phyloP scores from a whole-genome alignment of 2,888 invertebrate genomes.

The Microchrysa polita region DNA sequence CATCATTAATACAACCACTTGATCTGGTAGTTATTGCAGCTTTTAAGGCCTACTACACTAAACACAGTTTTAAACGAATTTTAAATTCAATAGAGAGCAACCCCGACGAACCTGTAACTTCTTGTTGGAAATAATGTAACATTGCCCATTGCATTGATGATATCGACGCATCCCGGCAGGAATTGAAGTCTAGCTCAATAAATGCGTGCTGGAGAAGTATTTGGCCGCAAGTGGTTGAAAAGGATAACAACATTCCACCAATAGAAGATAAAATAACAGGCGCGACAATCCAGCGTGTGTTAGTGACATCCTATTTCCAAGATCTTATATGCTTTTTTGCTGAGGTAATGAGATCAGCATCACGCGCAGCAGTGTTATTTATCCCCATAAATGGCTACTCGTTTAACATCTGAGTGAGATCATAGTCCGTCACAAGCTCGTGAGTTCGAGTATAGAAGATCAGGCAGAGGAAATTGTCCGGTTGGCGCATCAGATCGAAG shows the following conservation, averaged over 20 bases:
- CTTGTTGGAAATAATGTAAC: background rate
- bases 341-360: no score
- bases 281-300: no score
- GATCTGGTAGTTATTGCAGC: background rate
- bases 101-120: no score
- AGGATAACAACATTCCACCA: background rate
- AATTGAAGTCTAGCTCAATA: slow-evolving; percentile 21
- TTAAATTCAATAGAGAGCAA: background rate
- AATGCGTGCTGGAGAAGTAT: slow-evolving; percentile 10
- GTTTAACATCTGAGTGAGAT: no score
- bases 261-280: no score
- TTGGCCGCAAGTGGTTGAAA: background rate
- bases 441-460: no score
- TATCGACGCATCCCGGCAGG: slow-evolving; percentile 1
- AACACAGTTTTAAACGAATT: slow-evolving; percentile 5
- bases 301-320: no score
- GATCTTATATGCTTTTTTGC: no score
- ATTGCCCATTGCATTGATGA: background rate
- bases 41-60: background rate
- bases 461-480: background rate
- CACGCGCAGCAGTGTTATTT: no score
- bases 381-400: no score
- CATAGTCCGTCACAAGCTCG: no score
- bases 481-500: slow-evolving; percentile 7
- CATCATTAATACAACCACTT: background rate